These are phyloP conservation scores for Leptodactylus fallax DNA, from an alignment of 2,797 vertebrate genomes.

Conservation along the genomic window DNA sequence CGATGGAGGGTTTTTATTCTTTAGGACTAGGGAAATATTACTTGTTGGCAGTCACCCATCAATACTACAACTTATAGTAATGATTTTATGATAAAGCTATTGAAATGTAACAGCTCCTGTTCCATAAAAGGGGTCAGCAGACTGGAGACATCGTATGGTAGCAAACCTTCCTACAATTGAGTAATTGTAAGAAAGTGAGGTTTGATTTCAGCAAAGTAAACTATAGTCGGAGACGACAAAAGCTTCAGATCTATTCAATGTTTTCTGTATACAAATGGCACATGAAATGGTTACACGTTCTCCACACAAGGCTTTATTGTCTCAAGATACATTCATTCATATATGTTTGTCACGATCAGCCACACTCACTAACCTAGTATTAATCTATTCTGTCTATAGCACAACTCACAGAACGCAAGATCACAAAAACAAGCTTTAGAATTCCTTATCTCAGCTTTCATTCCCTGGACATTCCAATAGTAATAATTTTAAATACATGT, in stretches of 20 bases:
- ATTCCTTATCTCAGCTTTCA: not conserved
- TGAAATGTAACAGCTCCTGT: not conserved
- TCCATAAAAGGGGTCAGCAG: not conserved
- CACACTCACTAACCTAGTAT: not conserved
- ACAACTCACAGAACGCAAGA: slow-evolving; percentile 15
- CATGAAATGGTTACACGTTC: slow-evolving; percentile 53
- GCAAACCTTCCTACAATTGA: not conserved
- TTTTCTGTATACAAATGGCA: slow-evolving; percentile 48
- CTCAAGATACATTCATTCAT: slow-evolving; percentile 51
- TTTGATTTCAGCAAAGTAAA: not conserved
- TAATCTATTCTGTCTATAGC: slow-evolving; percentile 41
- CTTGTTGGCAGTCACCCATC: not conserved
- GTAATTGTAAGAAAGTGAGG: not conserved
- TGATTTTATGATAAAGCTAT: not conserved
- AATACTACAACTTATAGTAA: not conserved
- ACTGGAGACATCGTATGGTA: not conserved
- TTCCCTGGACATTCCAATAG: not conserved
- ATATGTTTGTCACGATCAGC: slow-evolving; percentile 18
- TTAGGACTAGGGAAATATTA: not conserved
- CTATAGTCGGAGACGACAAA: not conserved
- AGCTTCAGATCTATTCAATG: slow-evolving; percentile 50
- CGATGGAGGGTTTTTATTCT: too few relatives aligned
- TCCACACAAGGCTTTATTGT: slow-evolving; percentile 30
- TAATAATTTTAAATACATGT: not conserved
- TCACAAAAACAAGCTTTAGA: slow-evolving; percentile 12